Evolutionary conservation across 2,797 vertebrate species (phyloP).

Genomic region (Malacoraja senta): DNA sequence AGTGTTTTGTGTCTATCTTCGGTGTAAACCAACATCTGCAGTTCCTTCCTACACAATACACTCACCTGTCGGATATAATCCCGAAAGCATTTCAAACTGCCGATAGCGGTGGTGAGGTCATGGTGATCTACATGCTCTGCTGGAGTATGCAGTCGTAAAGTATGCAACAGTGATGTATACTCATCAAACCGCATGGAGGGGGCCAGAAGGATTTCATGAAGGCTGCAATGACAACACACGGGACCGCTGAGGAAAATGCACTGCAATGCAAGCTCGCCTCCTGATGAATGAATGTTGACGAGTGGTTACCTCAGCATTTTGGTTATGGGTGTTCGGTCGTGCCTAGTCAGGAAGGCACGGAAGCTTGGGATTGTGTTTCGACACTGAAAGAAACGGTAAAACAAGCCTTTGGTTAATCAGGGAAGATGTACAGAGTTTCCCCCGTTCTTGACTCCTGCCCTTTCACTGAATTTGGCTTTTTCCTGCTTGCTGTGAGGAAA

Average conservation of each 20-base stretch:
- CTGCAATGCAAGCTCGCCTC: background rate
- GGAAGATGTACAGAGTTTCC: background rate
- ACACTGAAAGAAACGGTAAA: slow-evolving; percentile 57
- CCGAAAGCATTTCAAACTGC: slow-evolving; percentile 56
- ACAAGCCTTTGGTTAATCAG: background rate
- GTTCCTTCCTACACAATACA: background rate
- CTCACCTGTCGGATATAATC: slow-evolving; percentile 65
- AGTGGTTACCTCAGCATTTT: slow-evolving; percentile 70
- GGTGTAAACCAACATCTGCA: too few relatives aligned
- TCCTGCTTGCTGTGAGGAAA: background rate
- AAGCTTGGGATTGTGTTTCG: slow-evolving; percentile 67
- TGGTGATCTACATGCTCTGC: slow-evolving; percentile 60
- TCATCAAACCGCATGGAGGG: slow-evolving; percentile 68
- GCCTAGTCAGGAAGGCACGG: slow-evolving; percentile 71
- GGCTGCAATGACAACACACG: slow-evolving; percentile 51
- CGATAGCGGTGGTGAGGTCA: slow-evolving; percentile 58
- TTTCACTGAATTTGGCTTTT: too few relatives aligned
- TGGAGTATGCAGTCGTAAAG: slow-evolving; percentile 63
- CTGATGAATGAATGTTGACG: background rate
- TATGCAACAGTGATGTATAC: slow-evolving; percentile 67
- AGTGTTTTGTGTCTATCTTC: too few relatives aligned
- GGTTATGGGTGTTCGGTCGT: slow-evolving; percentile 63
- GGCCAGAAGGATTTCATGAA: slow-evolving; percentile 71
- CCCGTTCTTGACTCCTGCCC: background rate
- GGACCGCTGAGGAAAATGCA: background rate